Conservation (phyloP, 2,113 vertebrate genomes). For the Clarias batrachus region DNA sequence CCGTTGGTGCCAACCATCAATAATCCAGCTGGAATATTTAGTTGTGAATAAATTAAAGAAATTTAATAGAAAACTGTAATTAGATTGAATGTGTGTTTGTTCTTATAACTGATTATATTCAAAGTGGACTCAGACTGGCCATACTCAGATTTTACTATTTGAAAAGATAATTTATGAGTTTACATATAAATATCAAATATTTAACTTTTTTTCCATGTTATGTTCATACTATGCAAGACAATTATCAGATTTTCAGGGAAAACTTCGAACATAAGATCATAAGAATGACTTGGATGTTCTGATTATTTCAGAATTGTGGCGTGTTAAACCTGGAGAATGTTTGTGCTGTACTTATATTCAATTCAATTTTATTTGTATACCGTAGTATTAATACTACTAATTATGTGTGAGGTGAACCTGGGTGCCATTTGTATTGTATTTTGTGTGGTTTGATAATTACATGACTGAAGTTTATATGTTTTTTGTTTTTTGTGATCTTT, state of each 20-base stretch:
- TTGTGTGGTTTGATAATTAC: not conserved
- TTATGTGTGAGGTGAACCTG: not conserved
- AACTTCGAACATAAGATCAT: not conserved
- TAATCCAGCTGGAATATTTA: not conserved
- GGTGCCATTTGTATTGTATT: not conserved
- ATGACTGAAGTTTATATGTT: not conserved
- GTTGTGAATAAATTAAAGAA: not conserved
- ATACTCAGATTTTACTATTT: not conserved
- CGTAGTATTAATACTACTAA: not conserved
- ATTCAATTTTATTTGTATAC: too few species aligned
- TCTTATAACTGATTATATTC: not conserved
- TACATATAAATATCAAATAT: not conserved
- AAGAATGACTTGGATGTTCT: not conserved
- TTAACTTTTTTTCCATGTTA: not conserved
- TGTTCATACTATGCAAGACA: not conserved
- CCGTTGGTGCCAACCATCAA: not conserved
- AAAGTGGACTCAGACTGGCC: not conserved
- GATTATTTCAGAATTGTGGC: not conserved
- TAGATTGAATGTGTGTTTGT: not conserved
- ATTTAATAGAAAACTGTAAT: not conserved
- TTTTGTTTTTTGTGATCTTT: not conserved
- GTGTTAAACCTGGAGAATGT: not conserved
- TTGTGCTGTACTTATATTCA: not conserved
- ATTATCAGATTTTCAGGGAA: not conserved
- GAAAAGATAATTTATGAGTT: not conserved